These are phyloP conservation scores for Poecile montanus DNA, from an alignment of 2,797 vertebrate genomes.

Conservation along the genomic window DNA sequence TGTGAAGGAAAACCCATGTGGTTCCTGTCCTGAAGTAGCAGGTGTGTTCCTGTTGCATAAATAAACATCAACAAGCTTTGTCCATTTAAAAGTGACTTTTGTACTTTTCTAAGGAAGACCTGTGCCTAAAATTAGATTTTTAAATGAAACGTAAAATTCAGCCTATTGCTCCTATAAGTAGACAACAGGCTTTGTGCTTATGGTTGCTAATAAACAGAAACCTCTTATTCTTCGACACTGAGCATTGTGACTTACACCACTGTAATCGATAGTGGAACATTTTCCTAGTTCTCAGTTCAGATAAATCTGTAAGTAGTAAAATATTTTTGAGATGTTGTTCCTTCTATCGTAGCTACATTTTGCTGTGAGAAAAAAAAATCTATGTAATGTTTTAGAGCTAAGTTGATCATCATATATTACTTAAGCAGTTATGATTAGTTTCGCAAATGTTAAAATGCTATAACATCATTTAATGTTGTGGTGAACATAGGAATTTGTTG, in stretches of 20 bases:
- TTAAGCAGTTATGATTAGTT: slow-evolving; percentile 57
- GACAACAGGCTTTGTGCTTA: neutral
- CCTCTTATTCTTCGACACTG: neutral
- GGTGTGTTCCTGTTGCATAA: neutral
- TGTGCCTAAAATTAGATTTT: neutral
- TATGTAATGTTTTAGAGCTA: slow-evolving; percentile 45
- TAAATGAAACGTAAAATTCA: neutral
- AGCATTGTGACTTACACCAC: neutral
- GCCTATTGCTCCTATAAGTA: neutral
- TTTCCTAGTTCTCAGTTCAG: neutral
- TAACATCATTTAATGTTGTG: slow-evolving; percentile 28
- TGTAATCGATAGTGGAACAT: neutral
- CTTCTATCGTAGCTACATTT: neutral
- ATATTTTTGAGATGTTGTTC: neutral
- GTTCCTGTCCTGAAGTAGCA: neutral
- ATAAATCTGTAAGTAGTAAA: slow-evolving; percentile 28
- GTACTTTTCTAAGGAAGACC: neutral
- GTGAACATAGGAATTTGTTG: slow-evolving; percentile 63
- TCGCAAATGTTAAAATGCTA: slow-evolving; percentile 53
- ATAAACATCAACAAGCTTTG: neutral
- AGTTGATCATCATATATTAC: slow-evolving; percentile 61
- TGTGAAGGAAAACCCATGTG: neutral
- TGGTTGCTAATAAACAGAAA: neutral
- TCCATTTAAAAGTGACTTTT: neutral
- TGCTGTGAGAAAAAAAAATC: slow-evolving; percentile 5